These are phyloP conservation scores for Nothura maculosa DNA, from an alignment of 2,797 vertebrate species.

Conservation along the genomic window DNA sequence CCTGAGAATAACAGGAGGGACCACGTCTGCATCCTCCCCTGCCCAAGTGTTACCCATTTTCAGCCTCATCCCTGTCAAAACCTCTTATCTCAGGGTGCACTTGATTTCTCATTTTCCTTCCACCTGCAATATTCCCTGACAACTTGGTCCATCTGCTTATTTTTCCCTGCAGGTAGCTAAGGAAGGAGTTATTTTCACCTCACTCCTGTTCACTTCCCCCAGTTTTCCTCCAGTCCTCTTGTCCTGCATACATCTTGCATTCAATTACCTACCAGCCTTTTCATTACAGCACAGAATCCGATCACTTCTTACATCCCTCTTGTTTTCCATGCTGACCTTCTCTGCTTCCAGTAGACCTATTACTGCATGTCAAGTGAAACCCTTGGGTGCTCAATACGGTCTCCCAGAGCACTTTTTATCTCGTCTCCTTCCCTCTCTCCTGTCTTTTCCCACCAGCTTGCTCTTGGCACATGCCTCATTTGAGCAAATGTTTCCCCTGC, in stretches of 20 bases:
- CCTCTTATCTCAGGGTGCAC: neutral
- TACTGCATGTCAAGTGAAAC: neutral
- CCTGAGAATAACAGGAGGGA: neutral
- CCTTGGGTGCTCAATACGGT: neutral
- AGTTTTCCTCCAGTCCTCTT: neutral
- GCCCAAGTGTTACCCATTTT: neutral
- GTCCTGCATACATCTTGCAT: neutral
- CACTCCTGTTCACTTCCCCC: neutral
- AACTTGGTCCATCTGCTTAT: neutral
- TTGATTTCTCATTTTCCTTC: neutral
- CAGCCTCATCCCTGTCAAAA: neutral
- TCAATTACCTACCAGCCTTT: neutral
- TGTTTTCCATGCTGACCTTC: neutral
- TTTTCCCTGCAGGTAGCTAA: neutral
- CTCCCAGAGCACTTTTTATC: constrained; percentile 8
- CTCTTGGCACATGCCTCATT: neutral
- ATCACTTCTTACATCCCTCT: neutral
- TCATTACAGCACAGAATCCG: neutral
- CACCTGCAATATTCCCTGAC: neutral
- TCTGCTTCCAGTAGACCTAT: neutral
- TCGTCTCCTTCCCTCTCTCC: neutral
- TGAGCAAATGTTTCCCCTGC: neutral
- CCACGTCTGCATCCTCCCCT: neutral
- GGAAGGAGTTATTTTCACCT: neutral
- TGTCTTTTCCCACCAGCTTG: constrained; percentile 28